Percentiles rank a stretch among this genome's conserved stretches.
These are phyloP conservation scores for Ceramica pisi DNA, from an alignment of 2,888 invertebrate genomes.

Conservation along the genomic window DNA sequence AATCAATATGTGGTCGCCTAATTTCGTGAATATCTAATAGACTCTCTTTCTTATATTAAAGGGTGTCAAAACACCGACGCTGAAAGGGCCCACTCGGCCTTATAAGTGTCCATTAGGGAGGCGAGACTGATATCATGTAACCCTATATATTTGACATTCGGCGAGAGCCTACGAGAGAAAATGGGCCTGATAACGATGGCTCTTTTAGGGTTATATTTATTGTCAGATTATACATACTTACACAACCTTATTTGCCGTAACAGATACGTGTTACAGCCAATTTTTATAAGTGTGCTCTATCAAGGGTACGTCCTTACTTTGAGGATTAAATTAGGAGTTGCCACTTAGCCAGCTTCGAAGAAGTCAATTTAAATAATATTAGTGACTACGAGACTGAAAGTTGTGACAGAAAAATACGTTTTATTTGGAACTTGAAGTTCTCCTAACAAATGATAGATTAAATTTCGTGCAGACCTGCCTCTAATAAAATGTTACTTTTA, in stretches of 20 bases:
- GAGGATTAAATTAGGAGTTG: slow-evolving; percentile 52
- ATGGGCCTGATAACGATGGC: slow-evolving; percentile 78
- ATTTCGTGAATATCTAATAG: slow-evolving; percentile 64
- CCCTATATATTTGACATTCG: slow-evolving; percentile 87
- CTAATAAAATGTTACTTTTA: slow-evolving; percentile 28
- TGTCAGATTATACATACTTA: slow-evolving; percentile 59
- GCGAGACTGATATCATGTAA: slow-evolving; percentile 83
- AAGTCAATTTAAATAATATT: slow-evolving; percentile 44
- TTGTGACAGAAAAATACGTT: slow-evolving; percentile 51
- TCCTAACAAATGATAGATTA: slow-evolving; percentile 53
- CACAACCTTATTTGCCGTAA: slow-evolving; percentile 53
- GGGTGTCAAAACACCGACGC: slow-evolving; percentile 78
- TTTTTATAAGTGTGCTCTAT: slow-evolving; percentile 52
- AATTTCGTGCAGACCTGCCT: slow-evolving; percentile 26
- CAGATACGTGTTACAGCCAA: slow-evolving; percentile 45
- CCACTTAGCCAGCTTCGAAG: slow-evolving; percentile 27
- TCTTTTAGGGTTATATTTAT: slow-evolving; percentile 74
- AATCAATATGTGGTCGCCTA: slow-evolving; percentile 54
- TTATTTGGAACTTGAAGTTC: slow-evolving; percentile 45
- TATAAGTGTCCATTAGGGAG: slow-evolving; percentile 87
- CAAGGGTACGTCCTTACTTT: slow-evolving; percentile 38
- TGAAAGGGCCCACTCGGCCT: slow-evolving; percentile 79
- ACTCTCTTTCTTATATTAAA: slow-evolving; percentile 73
- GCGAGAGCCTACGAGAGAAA: slow-evolving; percentile 77
- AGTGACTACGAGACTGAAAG: slow-evolving; percentile 24